phyloP scores from a whole-genome alignment of 1,140 invertebrate genomes.

The Drosophila sucinea region DNA sequence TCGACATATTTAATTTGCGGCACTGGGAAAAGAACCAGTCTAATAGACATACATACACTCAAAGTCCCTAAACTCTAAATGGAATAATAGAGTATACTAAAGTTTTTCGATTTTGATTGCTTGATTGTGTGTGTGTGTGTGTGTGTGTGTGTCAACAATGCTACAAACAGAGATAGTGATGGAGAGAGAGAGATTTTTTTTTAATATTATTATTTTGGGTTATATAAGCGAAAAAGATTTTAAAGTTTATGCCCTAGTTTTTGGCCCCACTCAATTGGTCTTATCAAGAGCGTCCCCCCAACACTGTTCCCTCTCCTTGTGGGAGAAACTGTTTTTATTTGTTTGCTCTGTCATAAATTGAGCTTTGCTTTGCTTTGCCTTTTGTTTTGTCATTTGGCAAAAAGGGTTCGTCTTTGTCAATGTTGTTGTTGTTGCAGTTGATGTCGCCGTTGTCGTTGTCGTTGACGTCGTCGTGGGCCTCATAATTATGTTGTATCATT shows the following conservation, averaged over 20 bases:
- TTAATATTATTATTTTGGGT: conserved; percentile 1
- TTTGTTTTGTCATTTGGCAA: conserved; percentile 51
- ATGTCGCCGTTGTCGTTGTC: conserved; percentile 32
- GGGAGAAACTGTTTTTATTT: conserved; percentile 31
- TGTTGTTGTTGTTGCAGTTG: conserved; percentile 37
- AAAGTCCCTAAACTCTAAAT: neutral
- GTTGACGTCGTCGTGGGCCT: conserved; percentile 12
- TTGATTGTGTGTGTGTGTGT: conserved; percentile 75
- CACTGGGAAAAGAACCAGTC: neutral
- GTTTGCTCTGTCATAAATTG: conserved; percentile 48
- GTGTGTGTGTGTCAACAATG: conserved; percentile 63
- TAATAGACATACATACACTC: neutral
- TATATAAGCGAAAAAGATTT: conserved; percentile 35
- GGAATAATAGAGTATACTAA: conserved; percentile 47
- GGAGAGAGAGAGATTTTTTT: conserved; percentile 5
- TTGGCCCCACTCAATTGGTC: neutral
- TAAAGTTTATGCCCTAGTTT: conserved; percentile 30
- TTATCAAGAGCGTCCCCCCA: neutral
- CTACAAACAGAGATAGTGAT: conserved; percentile 31
- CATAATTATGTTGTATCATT: conserved; percentile 77
- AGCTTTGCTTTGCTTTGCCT: conserved; percentile 18
- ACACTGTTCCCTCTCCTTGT: neutral
- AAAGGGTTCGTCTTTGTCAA: conserved; percentile 25
- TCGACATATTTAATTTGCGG: no score
- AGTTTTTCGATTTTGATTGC: conserved; percentile 80